Evolutionary conservation across 2,797 vertebrate genomes (phyloP).

Genomic region (Crax fasciolata): DNA sequence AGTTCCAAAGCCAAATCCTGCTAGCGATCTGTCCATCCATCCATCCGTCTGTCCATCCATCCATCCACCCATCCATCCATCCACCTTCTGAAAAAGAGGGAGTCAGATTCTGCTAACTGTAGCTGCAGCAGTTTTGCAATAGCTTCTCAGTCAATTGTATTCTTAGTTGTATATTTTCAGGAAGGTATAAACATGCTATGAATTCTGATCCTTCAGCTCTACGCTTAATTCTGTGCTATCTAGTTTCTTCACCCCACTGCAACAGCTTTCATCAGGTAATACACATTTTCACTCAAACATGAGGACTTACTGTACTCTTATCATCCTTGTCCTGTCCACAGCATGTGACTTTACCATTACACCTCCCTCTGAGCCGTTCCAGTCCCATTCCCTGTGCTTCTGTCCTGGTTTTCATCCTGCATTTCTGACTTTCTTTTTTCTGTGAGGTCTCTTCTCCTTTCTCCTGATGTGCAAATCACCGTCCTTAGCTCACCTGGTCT

Average conservation of each 20-base stretch:
- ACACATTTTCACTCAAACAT: neutral
- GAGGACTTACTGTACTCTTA: neutral
- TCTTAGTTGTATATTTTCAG: constrained; percentile 13
- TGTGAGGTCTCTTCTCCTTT: constrained; percentile 62
- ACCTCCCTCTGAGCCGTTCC: constrained; percentile 49
- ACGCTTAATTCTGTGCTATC: neutral
- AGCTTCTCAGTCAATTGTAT: constrained; percentile 20
- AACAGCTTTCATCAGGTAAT: neutral
- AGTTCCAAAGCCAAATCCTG: constrained; percentile 58
- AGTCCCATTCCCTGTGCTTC: constrained; percentile 62
- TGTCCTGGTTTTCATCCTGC: constrained; percentile 66
- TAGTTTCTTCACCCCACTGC: neutral
- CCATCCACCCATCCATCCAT: neutral
- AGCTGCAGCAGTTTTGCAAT: constrained; percentile 71
- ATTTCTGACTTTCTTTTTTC: constrained; percentile 66
- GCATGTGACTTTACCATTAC: neutral
- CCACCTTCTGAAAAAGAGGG: constrained; percentile 50
- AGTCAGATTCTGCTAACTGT: constrained; percentile 74
- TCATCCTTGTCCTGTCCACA: constrained; percentile 39
- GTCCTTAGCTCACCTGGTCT: constrained; percentile 72
- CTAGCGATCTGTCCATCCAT: neutral
- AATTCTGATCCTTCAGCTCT: constrained; percentile 8
- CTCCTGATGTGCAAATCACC: constrained; percentile 48
- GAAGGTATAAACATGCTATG: neutral
- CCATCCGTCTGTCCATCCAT: neutral